Evolutionary conservation across 2,797 vertebrate genomes (phyloP).

Genomic region (Chloroceryle amazona): DNA sequence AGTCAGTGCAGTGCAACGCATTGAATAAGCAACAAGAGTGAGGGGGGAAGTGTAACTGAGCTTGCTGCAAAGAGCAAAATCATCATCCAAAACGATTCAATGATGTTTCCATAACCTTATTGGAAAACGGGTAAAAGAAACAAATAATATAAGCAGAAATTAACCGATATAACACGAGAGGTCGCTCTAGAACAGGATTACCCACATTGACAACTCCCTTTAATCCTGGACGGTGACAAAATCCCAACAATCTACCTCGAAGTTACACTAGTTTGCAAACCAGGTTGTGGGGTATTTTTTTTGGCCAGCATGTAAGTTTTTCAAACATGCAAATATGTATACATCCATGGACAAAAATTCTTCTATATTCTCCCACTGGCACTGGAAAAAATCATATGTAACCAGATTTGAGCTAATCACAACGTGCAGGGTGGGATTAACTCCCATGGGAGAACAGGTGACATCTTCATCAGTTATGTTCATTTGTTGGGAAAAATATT

Average conservation of each 20-base stretch:
- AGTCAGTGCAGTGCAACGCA: not conserved
- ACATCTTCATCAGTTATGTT: not conserved
- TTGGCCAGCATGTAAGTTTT: not conserved
- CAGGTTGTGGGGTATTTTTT: not conserved
- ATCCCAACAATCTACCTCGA: not conserved
- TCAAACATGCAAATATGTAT: not conserved
- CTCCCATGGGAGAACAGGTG: rapidly evolving
- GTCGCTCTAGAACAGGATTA: conserved; percentile 28
- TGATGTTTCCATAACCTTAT: not conserved
- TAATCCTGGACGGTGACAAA: not conserved
- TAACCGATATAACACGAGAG: conserved; percentile 1
- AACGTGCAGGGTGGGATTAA: not conserved
- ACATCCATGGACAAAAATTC: not conserved
- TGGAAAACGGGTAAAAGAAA: not conserved
- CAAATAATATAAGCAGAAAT: not conserved
- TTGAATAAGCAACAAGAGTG: not conserved
- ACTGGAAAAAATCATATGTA: not conserved
- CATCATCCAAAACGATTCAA: not conserved
- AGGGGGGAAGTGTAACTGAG: not conserved
- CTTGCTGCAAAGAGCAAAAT: not conserved
- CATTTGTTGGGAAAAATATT: not conserved
- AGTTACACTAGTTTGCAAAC: not conserved
- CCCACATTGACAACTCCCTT: rapidly evolving
- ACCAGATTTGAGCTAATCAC: not conserved
- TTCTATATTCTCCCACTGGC: not conserved